Percentiles rank a stretch among this genome's conserved stretches.
phyloP scores from a whole-genome alignment of 2,113 vertebrate genomes.

The Melanostigma gelatinosum region DNA sequence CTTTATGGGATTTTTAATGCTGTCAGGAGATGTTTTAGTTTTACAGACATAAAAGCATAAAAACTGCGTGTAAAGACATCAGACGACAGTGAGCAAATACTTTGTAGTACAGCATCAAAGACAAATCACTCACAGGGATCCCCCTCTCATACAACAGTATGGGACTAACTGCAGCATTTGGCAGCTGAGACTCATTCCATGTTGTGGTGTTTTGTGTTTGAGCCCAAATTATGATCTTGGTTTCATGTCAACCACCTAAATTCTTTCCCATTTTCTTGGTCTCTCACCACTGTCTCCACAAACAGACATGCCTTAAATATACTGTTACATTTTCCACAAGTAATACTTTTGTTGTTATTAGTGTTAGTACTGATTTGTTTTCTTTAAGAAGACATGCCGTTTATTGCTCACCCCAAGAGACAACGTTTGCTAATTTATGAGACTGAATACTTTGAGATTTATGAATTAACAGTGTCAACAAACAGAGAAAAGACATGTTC shows the following conservation, averaged over 20 bases:
- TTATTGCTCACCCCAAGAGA: constrained; percentile 22
- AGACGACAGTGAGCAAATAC: background rate
- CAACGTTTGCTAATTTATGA: constrained; percentile 22
- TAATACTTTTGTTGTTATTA: constrained; percentile 50
- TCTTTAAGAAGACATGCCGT: constrained; percentile 4
- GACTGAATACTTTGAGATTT: background rate
- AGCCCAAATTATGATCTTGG: constrained; percentile 64
- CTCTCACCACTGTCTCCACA: constrained; percentile 68
- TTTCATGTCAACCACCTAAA: constrained; percentile 62
- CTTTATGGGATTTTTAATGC: background rate
- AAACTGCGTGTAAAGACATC: background rate
- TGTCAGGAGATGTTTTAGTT: background rate
- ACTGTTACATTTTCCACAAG: constrained; percentile 44
- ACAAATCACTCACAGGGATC: constrained; percentile 7
- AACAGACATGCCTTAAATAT: constrained; percentile 54
- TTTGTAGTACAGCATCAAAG: constrained; percentile 5
- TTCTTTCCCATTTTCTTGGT: constrained; percentile 60
- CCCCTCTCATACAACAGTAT: constrained; percentile 29
- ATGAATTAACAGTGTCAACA: background rate
- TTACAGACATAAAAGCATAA: background rate
- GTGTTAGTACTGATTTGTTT: constrained; percentile 41
- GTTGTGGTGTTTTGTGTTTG: constrained; percentile 64
- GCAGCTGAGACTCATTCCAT: constrained; percentile 61
- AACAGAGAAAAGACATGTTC: background rate
- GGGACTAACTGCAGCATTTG: constrained; percentile 37